phyloP scores from a whole-genome alignment of 2,888 invertebrate genomes.

The Drosophila siamana region DNA sequence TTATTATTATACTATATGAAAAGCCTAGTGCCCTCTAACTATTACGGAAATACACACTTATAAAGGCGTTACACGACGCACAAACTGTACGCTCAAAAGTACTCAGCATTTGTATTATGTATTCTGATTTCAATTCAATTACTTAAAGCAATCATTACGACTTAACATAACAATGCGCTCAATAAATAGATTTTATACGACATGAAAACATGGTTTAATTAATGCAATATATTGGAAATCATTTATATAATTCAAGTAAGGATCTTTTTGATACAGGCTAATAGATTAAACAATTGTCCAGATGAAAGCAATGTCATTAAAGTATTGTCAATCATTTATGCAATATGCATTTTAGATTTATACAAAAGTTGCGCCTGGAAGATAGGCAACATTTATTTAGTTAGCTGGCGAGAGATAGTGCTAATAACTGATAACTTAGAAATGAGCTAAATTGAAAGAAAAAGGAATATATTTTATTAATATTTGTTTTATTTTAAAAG shows the following conservation, averaged over 20 bases:
- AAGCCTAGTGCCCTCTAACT: conserved; percentile 20
- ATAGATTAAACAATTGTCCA: too few species aligned
- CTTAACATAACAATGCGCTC: conserved; percentile 73
- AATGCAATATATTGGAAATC: neutral
- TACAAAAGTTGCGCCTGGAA: too few species aligned
- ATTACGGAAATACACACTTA: neutral
- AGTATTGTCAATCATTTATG: too few species aligned
- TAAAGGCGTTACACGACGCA: conserved; percentile 5
- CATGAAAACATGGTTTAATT: neutral
- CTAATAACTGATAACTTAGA: too few species aligned
- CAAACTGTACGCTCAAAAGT: conserved; percentile 53
- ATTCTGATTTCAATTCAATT: conserved; percentile 52
- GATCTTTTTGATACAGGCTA: too few species aligned
- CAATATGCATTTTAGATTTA: too few species aligned
- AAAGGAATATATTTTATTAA: neutral
- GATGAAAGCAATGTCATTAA: too few species aligned
- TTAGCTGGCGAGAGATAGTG: too few species aligned
- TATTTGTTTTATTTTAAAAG: conserved; percentile 10
- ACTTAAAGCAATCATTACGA: conserved; percentile 77
- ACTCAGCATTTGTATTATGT: conserved; percentile 64
- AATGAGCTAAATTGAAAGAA: too few species aligned
- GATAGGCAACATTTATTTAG: too few species aligned
- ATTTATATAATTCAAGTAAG: neutral
- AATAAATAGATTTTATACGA: conserved; percentile 81
- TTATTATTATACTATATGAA: neutral